phyloP scores from a whole-genome alignment of 2,888 invertebrate genomes.

The Serripes groenlandicus region DNA sequence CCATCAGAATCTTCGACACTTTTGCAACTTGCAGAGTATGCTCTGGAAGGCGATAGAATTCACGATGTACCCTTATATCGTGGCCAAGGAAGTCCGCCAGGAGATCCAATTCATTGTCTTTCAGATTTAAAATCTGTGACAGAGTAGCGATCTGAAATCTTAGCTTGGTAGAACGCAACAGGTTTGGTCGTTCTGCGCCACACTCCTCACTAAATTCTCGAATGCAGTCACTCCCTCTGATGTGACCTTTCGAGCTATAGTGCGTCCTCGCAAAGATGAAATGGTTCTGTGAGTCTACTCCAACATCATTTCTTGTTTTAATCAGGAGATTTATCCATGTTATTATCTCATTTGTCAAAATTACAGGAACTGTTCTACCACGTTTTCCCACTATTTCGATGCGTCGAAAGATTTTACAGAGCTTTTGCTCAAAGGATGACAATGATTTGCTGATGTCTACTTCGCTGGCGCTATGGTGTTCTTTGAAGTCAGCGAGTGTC shows the following conservation, averaged over 20 bases:
- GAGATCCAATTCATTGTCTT: slow-evolving; percentile 3
- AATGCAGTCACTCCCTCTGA: slow-evolving; percentile 4
- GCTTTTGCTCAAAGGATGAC: not conserved
- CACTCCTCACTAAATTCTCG: not conserved
- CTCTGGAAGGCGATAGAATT: slow-evolving; percentile 15
- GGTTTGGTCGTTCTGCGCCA: not conserved
- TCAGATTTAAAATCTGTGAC: slow-evolving; percentile 13
- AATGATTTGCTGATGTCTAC: not conserved
- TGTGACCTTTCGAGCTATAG: not conserved
- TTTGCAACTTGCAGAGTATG: slow-evolving; percentile 9
- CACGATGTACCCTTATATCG: slow-evolving; percentile 17
- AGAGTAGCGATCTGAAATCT: not conserved
- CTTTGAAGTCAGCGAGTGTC: not conserved
- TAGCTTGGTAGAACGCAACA: not conserved
- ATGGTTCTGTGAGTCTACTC: not conserved
- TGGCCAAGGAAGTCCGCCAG: slow-evolving; percentile 1
- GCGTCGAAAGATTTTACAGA: not conserved
- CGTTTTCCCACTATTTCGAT: slow-evolving; percentile 6
- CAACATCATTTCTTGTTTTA: not conserved
- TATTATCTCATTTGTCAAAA: not conserved
- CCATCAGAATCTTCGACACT: not conserved
- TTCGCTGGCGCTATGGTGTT: no score
- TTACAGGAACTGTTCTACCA: not conserved
- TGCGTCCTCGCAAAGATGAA: not conserved
- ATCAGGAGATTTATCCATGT: not conserved